These are phyloP conservation scores for Pollachius pollachius DNA, from an alignment of 2,113 vertebrate species.

Conservation along the genomic window DNA sequence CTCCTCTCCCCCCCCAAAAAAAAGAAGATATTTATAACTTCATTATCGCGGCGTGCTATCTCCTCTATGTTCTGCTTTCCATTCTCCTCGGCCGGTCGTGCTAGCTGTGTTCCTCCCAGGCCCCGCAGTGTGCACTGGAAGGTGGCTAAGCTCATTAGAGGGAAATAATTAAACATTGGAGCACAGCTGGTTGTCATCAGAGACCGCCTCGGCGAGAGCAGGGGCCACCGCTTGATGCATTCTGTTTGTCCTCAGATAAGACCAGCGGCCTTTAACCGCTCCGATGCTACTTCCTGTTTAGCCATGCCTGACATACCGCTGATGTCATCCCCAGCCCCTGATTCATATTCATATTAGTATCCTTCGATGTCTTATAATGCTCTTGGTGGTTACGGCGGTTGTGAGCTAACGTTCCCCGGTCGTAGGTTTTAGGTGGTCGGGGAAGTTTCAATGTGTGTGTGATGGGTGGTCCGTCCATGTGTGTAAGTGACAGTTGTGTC, in stretches of 20 bases:
- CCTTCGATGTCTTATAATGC: slow-evolving; percentile 17
- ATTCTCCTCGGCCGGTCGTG: slow-evolving; percentile 28
- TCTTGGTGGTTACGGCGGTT: slow-evolving; percentile 22
- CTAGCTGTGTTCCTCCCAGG: slow-evolving; percentile 41
- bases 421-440: slow-evolving; percentile 36
- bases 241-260: slow-evolving; percentile 80
- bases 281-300: slow-evolving; percentile 73
- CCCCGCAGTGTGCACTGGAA: slow-evolving; percentile 57
- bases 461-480: slow-evolving; percentile 37
- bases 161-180: slow-evolving; percentile 79
- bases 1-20: background rate
- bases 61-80: slow-evolving; percentile 8
- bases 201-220: slow-evolving; percentile 59
- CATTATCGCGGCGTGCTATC: slow-evolving; percentile 22
- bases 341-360: slow-evolving; percentile 26
- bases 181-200: slow-evolving; percentile 78
- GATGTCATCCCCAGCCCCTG: slow-evolving; percentile 49
- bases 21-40: slow-evolving; percentile 35
- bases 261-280: slow-evolving; percentile 74
- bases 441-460: slow-evolving; percentile 53
- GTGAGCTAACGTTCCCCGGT: background rate
- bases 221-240: slow-evolving; percentile 76
- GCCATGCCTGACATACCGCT: slow-evolving; percentile 69
- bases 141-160: slow-evolving; percentile 79
- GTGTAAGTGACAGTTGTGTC: slow-evolving; percentile 72